Evolutionary conservation across 2,888 invertebrate genomes (phyloP).

Genomic region (Lasioglossum villosulum): DNA sequence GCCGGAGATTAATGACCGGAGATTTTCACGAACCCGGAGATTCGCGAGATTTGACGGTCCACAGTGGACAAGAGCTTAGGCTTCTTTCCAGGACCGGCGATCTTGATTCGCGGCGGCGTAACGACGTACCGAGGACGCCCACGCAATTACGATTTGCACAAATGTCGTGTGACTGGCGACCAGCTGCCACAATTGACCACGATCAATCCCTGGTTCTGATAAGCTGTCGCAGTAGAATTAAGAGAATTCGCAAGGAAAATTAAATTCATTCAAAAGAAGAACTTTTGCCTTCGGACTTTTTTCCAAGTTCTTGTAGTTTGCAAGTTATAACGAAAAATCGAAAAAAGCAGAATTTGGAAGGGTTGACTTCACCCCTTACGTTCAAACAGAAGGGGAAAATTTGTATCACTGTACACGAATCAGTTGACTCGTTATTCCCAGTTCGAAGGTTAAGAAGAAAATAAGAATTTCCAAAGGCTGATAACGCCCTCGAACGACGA

Average conservation of each 20-base stretch:
- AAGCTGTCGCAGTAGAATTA: background rate
- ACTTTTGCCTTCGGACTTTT: background rate
- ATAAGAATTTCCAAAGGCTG: background rate
- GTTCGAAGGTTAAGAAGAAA: background rate
- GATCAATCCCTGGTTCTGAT: background rate
- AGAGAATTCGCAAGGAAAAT: too few species aligned
- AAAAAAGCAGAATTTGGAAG: too few species aligned
- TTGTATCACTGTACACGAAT: too few species aligned
- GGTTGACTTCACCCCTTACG: too few species aligned
- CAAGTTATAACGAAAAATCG: background rate
- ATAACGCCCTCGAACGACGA: background rate
- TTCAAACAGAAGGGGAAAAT: too few species aligned
- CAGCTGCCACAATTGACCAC: background rate
- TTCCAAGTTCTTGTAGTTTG: background rate
- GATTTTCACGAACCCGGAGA: constrained; percentile 26
- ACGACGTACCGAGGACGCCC: background rate
- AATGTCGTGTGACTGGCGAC: background rate
- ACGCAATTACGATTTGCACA: background rate
- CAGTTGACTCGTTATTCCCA: too few species aligned
- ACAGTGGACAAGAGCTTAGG: background rate
- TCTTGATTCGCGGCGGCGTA: background rate
- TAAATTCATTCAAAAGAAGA: too few species aligned
- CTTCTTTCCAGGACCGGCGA: background rate
- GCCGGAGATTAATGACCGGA: constrained; percentile 44
- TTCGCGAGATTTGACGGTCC: constrained; percentile 1